A percentile compares a stretch with the other conserved stretches of the same genome.
These are phyloP conservation scores for Upupa epops DNA, from an alignment of 2,113 vertebrate species.

Conservation along the genomic window DNA sequence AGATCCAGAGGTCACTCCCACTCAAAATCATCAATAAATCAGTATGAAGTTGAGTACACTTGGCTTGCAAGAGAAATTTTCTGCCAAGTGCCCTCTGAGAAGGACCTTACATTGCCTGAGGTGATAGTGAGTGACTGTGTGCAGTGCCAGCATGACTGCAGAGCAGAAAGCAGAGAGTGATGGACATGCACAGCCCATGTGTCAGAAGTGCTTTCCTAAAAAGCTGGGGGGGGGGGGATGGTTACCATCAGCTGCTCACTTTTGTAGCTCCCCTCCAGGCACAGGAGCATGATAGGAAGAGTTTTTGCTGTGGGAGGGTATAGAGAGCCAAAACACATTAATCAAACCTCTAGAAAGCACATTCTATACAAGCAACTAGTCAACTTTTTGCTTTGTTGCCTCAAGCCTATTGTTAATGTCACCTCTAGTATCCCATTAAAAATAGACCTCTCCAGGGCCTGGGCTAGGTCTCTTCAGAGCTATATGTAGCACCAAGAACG, in stretches of 20 bases:
- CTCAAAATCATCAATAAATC: background rate
- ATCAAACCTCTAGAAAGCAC: background rate
- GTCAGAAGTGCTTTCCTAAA: background rate
- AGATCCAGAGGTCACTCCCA: background rate
- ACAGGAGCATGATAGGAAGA: background rate
- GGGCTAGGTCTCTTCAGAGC: background rate
- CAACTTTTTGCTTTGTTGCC: background rate
- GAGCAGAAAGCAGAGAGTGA: background rate
- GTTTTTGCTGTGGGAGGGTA: background rate
- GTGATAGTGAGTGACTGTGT: background rate
- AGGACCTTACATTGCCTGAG: background rate
- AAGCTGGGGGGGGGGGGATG: background rate
- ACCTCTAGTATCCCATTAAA: conserved; percentile 5
- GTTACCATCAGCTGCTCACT: background rate
- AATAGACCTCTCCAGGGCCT: background rate
- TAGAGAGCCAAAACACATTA: background rate
- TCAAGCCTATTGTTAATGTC: background rate
- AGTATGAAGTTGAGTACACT: background rate
- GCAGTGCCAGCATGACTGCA: rapidly evolving
- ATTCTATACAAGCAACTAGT: background rate
- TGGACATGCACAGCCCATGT: rapidly evolving
- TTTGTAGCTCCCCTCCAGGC: background rate
- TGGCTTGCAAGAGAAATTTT: background rate
- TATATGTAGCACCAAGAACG: background rate
- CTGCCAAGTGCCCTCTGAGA: background rate